Evolutionary conservation across 2,888 invertebrate genomes (phyloP), one percentile per base, ranked within the genome.

Genomic region (Cosmopolites sordidus): DNA sequence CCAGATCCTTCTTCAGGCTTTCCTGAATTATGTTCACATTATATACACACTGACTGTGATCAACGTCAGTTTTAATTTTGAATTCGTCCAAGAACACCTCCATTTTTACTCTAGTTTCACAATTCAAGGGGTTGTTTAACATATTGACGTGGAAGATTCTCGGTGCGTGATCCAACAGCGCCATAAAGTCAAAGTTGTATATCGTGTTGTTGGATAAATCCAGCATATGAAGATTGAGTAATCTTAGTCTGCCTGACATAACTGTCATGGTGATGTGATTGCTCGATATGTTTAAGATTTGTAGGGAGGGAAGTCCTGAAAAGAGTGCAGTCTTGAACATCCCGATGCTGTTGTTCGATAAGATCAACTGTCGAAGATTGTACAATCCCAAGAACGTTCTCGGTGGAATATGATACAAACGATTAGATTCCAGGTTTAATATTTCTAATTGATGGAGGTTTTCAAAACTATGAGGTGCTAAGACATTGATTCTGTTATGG

Each of bases 201-300:
- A 74, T 56, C 9, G 65, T 62, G 52, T 73, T 74, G 44, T 60
- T 51, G 0, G 72, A 70, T 4, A 74, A 54, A 58, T 74, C 73
- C 17, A 74, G 53, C 16, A 68, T 63, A 51, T 72, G 69, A 9
- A 73, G 53, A 51, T 64, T 69, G 41, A 65, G 64, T 27, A 74
- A 48, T 2, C 64, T 61, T 33, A 71, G 63, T 8, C 69, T 65
- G 14, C 73, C 73, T 8, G 66, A 69, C 5, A 67, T 63, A 41
- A 65, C 61, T 4, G 69, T 58, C 8, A 51, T 54, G n/a, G 56
- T 51, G 2, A 74, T 69, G 5, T 43, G 39, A 43, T 73, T 73
- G 44, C 65, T 61, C 0, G 73, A 71, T 9, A 69, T 52, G 53
- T 73, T 73, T 11, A 74, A 54, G n/a, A 58, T 44, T 39, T 67